Base-by-base conservation (phyloP, 2,888 invertebrate genomes). In the Philaethria dido region DNA sequence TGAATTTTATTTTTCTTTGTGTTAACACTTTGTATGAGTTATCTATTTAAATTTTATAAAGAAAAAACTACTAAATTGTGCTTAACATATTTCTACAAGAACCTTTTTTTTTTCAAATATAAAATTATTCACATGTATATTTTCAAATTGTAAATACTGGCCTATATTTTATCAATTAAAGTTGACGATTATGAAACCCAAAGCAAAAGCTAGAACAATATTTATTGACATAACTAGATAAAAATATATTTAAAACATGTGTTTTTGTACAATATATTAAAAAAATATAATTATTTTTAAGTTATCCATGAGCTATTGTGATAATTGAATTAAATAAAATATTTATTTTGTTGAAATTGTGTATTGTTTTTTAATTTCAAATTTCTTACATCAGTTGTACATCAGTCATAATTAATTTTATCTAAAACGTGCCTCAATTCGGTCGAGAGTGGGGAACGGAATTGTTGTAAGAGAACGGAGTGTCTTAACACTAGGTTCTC, bases 311-410 rank as follows among this genome's bases (percentile, higher is more conserved):
- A 36, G 33, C 44, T 20, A 48, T 42, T 64, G 67, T 68, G 67
- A 68, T 68, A 68, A 57, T 68, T 54, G 33, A 13, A 63, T 36
- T 62, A 39, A 36, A 64, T 59, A 52, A 48, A 50, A 18, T 64
- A 64, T 64, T 50, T 50, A 44, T 60, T 59, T 59, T 64, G 52
- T 47, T 54, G 29, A 62, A 55, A 25, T 1, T 18, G 42, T 42
- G 3, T 47, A 48, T 57, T 39, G 22, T 59, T 67, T 44, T 44
- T 29, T 6, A 47, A 16, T 29, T 2, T 22, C 16, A 47, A 45
- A 20, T 29, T 33, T 29, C 0, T 29, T 13, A 42, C 18, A 29
- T 29, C 6, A 29, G 6, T n/a, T n/a, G n/a, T n/a, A n/a, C n/a
- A n/a, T n/a, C 29, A 29, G 6, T 29, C 6, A 29, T 4, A 29